Base-by-base conservation (phyloP, 2,113 vertebrate genomes). In the Onychostoma macrolepis region DNA sequence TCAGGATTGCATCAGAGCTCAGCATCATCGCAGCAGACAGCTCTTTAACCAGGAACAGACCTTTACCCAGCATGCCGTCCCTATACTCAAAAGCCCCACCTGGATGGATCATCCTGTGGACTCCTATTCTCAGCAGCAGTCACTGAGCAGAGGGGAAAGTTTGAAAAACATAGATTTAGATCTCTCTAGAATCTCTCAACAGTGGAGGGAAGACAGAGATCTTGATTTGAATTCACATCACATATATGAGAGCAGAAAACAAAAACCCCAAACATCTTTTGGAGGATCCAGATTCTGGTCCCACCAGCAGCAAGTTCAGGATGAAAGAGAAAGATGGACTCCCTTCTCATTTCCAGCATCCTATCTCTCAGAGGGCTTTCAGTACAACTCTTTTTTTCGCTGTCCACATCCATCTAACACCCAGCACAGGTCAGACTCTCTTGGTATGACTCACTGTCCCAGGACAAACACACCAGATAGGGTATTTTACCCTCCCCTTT, bases 371-470 rank as follows among this genome's bases (percentile, higher is more conserved):
- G 88, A 87, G 28, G 89, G 85, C 8, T 88, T 81, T 76, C 43
- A 83, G 72, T 90, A 88, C 74, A 88, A 91, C 36, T 67, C 92
- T 72, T 90, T 87, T 43, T 90, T 84, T 79, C 90, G 86, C 2
- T 89, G 88, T 87, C 90, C 72, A 84, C 88, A 80, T 87, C 83
- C 87, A 43, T 12, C 81, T 41, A 80, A n/a, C 81, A 79, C 88
- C 11, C 80, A 56, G 28, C 33, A 76, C 48, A 86, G 45, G 74
- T 88, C 87, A 48, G 50, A 91, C 78, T 90, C 72, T 4, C 84
- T 67, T 74, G 89, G 88, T 76, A 93, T 93, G 90, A 91, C 63
- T 19, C 89, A 89, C 83, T 96, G 90, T 38, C 94, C 92, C 6
- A 83, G 90, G 9, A 92, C 17, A 53, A 33, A 6, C 17, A 53